Percentiles rank a stretch among this genome's conserved stretches.
Evolutionary conservation across 2,797 vertebrate genomes (phyloP).

Genomic region (Urosaurus nigricauda): DNA sequence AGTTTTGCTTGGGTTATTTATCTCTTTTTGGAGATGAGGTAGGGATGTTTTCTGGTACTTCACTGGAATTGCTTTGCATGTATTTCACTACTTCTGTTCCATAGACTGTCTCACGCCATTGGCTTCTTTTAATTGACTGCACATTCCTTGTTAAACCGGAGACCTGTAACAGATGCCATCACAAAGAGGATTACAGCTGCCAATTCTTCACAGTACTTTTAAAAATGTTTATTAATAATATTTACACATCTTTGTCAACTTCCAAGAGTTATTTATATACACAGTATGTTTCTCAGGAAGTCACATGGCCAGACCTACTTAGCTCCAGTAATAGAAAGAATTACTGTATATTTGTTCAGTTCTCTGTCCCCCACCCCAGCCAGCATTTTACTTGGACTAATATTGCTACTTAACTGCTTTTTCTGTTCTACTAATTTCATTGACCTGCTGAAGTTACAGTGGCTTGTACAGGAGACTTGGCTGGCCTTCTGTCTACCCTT

Average conservation of each 20-base stretch:
- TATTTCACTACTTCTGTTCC: neutral
- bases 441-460: neutral
- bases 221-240: neutral
- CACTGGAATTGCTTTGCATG: neutral
- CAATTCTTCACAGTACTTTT: neutral
- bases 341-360: neutral
- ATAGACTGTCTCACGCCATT: neutral
- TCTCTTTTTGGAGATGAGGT: neutral
- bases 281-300: neutral
- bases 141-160: neutral
- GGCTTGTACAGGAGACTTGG: no score
- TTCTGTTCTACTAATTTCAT: neutral
- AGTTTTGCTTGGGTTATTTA: constrained; percentile 21
- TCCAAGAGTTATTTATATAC: neutral
- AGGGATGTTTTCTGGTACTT: neutral
- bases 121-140: neutral
- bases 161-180: neutral
- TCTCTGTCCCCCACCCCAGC: neutral
- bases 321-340: neutral
- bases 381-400: neutral
- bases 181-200: neutral
- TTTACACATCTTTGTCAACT: neutral
- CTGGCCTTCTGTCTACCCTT: no score
- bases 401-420: neutral
- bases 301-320: neutral